Conservation (phyloP, 2,113 vertebrate species). For the Chitala chitala region DNA sequence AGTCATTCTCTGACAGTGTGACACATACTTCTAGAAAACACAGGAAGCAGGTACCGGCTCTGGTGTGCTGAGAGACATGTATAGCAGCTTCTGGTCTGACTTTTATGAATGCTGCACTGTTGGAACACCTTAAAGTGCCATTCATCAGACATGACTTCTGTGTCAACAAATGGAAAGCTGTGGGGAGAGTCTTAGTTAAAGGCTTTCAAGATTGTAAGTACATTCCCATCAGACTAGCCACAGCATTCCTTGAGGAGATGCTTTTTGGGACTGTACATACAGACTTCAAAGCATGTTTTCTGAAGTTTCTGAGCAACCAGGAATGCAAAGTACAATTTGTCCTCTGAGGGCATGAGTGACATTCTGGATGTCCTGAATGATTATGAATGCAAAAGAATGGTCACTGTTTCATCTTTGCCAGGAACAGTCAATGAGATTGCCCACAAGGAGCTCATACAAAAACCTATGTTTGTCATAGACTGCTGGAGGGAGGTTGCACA, state of each 20-base stretch:
- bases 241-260: slow-evolving; percentile 28
- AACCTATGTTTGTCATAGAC: slow-evolving; percentile 38
- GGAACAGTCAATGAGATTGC: slow-evolving; percentile 25
- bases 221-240: slow-evolving; percentile 27
- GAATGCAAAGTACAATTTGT: slow-evolving; percentile 28
- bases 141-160: slow-evolving; percentile 27
- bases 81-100: slow-evolving; percentile 25
- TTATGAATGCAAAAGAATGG: slow-evolving; percentile 27
- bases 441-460: slow-evolving; percentile 33
- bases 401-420: slow-evolving; percentile 18
- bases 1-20: slow-evolving; percentile 22
- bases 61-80: slow-evolving; percentile 27
- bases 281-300: slow-evolving; percentile 26
- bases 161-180: slow-evolving; percentile 32
- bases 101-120: slow-evolving; percentile 29
- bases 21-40: slow-evolving; percentile 28
- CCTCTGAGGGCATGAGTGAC: slow-evolving; percentile 26
- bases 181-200: slow-evolving; percentile 32
- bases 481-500: slow-evolving; percentile 30
- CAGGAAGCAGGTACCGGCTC: slow-evolving; percentile 28
- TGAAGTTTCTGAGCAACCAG: slow-evolving; percentile 32
- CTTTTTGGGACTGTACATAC: slow-evolving; percentile 25
- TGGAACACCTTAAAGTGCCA: slow-evolving; percentile 22
- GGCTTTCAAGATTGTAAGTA: slow-evolving; percentile 30
- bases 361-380: slow-evolving; percentile 29